Evolutionary conservation across 1,140 invertebrate species (phyloP).

Genomic region (Meteorus sp.): DNA sequence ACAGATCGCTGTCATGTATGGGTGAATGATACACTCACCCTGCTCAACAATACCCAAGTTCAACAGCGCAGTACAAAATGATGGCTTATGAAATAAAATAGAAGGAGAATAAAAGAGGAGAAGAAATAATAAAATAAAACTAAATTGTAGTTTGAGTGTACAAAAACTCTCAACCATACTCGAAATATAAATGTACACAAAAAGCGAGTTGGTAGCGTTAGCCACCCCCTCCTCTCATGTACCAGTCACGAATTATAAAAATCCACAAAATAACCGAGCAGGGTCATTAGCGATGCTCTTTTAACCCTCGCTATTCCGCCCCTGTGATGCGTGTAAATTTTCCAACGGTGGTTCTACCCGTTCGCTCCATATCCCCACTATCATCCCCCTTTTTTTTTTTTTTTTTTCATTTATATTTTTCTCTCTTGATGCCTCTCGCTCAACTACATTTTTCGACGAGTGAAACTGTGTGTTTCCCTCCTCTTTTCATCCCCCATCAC

Average conservation of each 20-base stretch:
- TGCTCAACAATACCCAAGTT: no score
- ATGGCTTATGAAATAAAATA: no score
- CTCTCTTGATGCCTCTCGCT: conserved; percentile 23
- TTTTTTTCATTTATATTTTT: conserved; percentile 3
- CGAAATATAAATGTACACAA: no score
- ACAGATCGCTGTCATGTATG: no score
- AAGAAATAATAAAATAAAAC: no score
- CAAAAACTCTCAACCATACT: no score
- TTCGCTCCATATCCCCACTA: not conserved
- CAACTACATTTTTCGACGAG: conserved; percentile 59
- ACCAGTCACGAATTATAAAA: conserved; percentile 50
- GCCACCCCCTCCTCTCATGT: no score
- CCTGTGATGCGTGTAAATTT: conserved; percentile 61
- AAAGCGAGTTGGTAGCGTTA: no score
- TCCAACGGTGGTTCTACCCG: conserved; percentile 52
- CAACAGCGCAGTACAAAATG: no score
- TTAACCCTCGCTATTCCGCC: conserved; percentile 56
- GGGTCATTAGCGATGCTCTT: conserved; percentile 61
- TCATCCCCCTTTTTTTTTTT: not conserved
- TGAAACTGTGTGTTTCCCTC: conserved; percentile 35
- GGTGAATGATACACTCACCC: no score
- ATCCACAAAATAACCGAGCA: conserved; percentile 61
- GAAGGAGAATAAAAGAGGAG: no score
- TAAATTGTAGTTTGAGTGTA: no score
- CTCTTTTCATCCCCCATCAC: conserved; percentile 25